Evolutionary conservation across 92 coral and sea anemone species (phyloP).

Genomic region (Siderastrea radians): DNA sequence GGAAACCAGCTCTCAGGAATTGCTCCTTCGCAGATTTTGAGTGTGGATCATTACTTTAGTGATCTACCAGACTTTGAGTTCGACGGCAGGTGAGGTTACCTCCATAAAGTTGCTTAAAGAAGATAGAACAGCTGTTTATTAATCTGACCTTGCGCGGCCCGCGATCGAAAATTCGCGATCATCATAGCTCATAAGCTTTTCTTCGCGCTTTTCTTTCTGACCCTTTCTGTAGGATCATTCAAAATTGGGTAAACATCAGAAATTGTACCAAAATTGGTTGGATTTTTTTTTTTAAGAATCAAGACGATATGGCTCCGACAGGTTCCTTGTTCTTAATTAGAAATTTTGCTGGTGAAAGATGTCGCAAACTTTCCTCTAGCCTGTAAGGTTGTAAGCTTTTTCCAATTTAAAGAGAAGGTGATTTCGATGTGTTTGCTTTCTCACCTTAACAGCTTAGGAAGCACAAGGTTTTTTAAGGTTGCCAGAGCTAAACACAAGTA

Average conservation of each 20-base stretch:
- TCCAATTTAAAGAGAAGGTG: neutral
- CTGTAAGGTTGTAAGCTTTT: no score
- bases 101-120: no score
- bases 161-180: no score
- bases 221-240: no score
- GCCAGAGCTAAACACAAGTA: slow-evolving; percentile 92
- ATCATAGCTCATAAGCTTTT: neutral
- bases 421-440: neutral
- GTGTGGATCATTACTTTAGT: slow-evolving; percentile 95
- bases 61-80: slow-evolving; percentile 93
- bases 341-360: no score
- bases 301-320: neutral
- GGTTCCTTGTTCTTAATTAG: no score
- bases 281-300: neutral
- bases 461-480: slow-evolving; percentile 98
- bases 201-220: no score
- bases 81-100: slow-evolving; percentile 82
- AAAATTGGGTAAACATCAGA: neutral
- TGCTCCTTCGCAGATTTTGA: slow-evolving; percentile 96
- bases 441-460: slow-evolving; percentile 81
- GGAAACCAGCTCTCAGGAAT: slow-evolving; percentile 97
- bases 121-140: neutral
- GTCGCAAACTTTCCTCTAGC: no score
- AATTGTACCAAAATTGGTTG: neutral
- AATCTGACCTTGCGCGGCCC: neutral